Evolutionary conservation across 2,888 invertebrate genomes (phyloP), one percentile per base, ranked within the genome.

Genomic region (Orchesella flavescens): DNA sequence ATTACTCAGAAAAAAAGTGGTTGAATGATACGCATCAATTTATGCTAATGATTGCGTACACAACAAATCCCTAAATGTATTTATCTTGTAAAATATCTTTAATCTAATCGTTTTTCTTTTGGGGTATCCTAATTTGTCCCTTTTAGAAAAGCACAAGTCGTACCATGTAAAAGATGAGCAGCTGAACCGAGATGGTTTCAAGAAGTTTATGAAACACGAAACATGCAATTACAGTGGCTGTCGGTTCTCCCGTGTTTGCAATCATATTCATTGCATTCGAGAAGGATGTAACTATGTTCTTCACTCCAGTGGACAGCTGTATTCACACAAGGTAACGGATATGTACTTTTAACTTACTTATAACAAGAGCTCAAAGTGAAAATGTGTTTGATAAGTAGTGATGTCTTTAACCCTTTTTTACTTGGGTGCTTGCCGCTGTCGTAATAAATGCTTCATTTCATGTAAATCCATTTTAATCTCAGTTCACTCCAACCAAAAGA

Each of bases 121-220:
- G 2, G 34, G 34, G 34, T 34, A 34, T 19, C 17, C 43, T 66
- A 15, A 44, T 66, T 17, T 44, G 15, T n/a, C 34, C 34, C 34
- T 73, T 91, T 19, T 92, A 98, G 98, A 99, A 91, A 99, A 99
- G 91, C 99, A 99, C 92, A 99, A 98, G 91, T 95, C 97, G 1
- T 98, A 98, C 90, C 99, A 99, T 91, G 95, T 98, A 89, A 98
- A 98, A 91, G 98, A 99, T 91, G 97, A 97, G 90, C 97, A 98
- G 87, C 92, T 99, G 66, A 95, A 96, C 57, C 94, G 96, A 86
- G 98, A 99, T 90, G 98, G 98, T 19, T 99, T 99, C 92, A 98
- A 98, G 91, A 99, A 99, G 90, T 99, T 97, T 91, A 96, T 98
- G 94, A 99, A 99, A 91, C 97, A 97, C 88, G 98, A 99, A 89